phyloP scores from a whole-genome alignment of 2,113 vertebrate genomes.

The Aphelocoma coerulescens region DNA sequence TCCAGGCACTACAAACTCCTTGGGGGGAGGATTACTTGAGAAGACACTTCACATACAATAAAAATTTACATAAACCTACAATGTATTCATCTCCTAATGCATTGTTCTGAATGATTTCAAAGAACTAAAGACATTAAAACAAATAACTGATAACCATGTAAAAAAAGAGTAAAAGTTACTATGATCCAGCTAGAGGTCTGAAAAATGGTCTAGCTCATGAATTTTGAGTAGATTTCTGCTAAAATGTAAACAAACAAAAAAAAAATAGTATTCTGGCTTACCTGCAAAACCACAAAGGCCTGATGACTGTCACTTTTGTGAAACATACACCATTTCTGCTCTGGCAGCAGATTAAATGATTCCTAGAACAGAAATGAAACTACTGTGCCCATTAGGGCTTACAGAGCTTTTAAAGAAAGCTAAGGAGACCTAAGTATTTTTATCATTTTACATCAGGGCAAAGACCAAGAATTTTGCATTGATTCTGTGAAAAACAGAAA shows the following conservation, averaged over 20 bases:
- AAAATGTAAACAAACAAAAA: not conserved
- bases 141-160: fast-evolving
- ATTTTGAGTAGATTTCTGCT: not conserved
- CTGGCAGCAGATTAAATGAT: not conserved
- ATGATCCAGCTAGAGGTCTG: not conserved
- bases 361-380: not conserved
- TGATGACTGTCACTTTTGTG: not conserved
- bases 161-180: not conserved
- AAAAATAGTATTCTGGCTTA: not conserved
- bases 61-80: not conserved
- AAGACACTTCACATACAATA: not conserved
- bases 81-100: not conserved
- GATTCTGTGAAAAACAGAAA: not conserved
- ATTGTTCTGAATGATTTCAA: not conserved
- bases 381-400: not conserved
- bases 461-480: not conserved
- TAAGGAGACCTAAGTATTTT: not conserved
- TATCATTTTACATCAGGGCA: not conserved
- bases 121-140: not conserved
- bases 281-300: not conserved
- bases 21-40: not conserved
- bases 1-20: not conserved
- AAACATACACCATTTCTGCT: not conserved
- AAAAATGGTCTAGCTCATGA: not conserved
- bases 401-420: not conserved